A percentile compares a stretch with the other conserved stretches of the same genome.
phyloP scores from a whole-genome alignment of 1,140 invertebrate genomes.

The Drusus annulatus region DNA sequence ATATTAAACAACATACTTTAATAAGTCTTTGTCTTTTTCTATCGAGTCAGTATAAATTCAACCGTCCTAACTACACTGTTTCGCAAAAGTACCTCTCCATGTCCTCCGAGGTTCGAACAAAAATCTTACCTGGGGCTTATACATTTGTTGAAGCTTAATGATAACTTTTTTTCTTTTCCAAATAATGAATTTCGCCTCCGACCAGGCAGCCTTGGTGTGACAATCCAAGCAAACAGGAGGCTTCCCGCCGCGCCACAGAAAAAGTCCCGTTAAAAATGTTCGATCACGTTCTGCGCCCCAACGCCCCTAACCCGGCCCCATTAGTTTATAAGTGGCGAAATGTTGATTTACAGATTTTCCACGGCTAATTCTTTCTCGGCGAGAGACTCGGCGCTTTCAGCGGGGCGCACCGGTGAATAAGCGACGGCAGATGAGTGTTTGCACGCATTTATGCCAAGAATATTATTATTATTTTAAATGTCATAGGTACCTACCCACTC shows the following conservation, averaged over 20 bases:
- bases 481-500: too few species aligned
- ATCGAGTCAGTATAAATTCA: too few species aligned
- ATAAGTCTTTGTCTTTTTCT: too few species aligned
- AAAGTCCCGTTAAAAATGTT: conserved; percentile 60
- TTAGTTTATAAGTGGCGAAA: conserved; percentile 60
- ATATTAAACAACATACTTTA: too few species aligned
- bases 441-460: background rate
- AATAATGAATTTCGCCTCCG: conserved; percentile 1
- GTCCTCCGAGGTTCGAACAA: too few species aligned
- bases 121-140: too few species aligned
- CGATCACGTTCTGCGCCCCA: conserved; percentile 60
- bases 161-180: background rate
- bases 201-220: conserved; percentile 45
- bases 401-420: background rate
- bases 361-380: conserved; percentile 56
- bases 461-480: too few species aligned
- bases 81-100: too few species aligned
- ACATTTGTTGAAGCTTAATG: too few species aligned
- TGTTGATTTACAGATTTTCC: conserved; percentile 60
- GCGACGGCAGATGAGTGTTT: conserved; percentile 21
- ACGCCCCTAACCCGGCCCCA: conserved; percentile 57
- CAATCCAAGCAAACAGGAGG: conserved; percentile 55
- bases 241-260: conserved; percentile 57
- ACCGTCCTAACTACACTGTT: too few species aligned
- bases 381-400: conserved; percentile 11